phyloP scores from a whole-genome alignment of 1,140 invertebrate species.

The Tribolium madens region DNA sequence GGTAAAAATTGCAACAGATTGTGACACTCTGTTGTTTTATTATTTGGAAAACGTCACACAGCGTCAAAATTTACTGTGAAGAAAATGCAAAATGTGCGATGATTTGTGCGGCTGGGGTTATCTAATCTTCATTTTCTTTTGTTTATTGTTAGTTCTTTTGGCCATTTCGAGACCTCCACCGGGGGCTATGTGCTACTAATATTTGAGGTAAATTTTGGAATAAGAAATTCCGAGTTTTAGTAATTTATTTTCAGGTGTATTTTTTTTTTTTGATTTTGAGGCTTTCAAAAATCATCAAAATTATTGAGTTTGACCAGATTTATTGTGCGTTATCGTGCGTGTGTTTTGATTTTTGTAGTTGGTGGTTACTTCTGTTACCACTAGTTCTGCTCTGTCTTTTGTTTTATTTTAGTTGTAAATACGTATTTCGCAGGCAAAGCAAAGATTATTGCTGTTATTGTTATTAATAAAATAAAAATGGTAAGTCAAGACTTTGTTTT shows the following conservation, averaged over 20 bases:
- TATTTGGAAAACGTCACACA: not conserved
- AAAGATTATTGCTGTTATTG: not conserved
- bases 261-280: no score
- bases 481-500: not conserved
- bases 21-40: not conserved
- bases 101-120: slow-evolving; percentile 12
- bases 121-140: not conserved
- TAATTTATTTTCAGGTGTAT: no score
- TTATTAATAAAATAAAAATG: not conserved
- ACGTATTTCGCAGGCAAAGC: not conserved
- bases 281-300: not conserved
- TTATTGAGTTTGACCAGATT: not conserved
- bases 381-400: not conserved
- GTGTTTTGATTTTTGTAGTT: not conserved
- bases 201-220: not conserved
- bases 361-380: not conserved
- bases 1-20: not conserved
- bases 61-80: slow-evolving; percentile 8
- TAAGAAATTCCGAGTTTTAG: not conserved
- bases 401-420: not conserved
- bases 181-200: not conserved
- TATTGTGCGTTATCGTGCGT: not conserved
- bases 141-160: not conserved
- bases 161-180: not conserved
- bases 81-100: slow-evolving; percentile 16